Conservation (phyloP, 1,140 invertebrate species). For the Aplysia californica region DNA sequence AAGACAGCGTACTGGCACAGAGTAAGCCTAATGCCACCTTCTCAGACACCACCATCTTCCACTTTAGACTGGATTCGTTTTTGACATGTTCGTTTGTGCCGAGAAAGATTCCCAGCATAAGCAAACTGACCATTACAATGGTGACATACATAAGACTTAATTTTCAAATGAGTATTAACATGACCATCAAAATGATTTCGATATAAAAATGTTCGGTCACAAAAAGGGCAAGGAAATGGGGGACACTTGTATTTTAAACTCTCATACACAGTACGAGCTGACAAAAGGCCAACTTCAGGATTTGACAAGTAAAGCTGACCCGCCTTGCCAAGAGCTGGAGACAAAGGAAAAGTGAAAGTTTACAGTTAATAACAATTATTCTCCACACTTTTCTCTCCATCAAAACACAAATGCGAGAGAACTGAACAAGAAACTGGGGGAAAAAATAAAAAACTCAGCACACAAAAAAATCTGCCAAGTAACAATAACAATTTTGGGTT, state of each 20-base stretch:
- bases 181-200: conserved; percentile 15
- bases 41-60: too few species aligned
- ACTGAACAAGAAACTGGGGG: not conserved
- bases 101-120: conserved; percentile 15
- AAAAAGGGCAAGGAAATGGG: conserved; percentile 12
- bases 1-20: not conserved
- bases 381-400: not conserved
- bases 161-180: conserved; percentile 20
- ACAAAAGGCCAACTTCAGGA: conserved; percentile 6
- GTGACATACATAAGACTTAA: not conserved
- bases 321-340: conserved; percentile 8
- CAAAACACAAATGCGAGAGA: not conserved
- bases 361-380: not conserved
- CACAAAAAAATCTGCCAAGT: too few species aligned
- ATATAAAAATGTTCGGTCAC: conserved; percentile 16
- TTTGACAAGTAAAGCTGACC: conserved; percentile 5
- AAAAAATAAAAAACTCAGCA: not conserved
- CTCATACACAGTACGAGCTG: not conserved
- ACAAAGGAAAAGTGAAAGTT: conserved; percentile 9
- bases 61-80: too few species aligned
- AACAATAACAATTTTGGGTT: too few species aligned
- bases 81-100: conserved; percentile 8
- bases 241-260: conserved; percentile 5
- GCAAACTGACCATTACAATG: conserved; percentile 6
- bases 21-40: not conserved